Conservation (phyloP, 2,113 vertebrate species). For the Psophia crepitans region DNA sequence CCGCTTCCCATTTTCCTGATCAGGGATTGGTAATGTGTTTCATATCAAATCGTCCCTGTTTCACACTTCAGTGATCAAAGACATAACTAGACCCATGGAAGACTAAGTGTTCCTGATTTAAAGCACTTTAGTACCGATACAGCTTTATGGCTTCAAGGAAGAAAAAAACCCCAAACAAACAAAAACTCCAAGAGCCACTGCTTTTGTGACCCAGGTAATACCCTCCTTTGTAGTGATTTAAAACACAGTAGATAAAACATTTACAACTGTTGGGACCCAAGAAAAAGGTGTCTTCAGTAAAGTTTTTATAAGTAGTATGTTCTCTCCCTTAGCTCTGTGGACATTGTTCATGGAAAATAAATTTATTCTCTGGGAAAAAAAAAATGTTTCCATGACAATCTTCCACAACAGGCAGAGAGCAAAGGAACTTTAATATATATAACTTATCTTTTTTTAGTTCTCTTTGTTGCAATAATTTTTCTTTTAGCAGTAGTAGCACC, state of each 20-base stretch:
- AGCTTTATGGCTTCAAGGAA: background rate
- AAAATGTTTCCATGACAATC: slow-evolving; percentile 69
- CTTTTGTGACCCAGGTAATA: background rate
- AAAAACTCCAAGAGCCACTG: background rate
- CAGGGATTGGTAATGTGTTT: background rate
- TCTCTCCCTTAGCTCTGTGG: background rate
- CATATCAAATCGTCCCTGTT: background rate
- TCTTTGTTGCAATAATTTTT: slow-evolving; percentile 10
- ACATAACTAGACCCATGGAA: background rate
- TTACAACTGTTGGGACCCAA: background rate
- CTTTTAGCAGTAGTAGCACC: background rate
- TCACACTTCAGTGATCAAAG: background rate
- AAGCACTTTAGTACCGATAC: background rate
- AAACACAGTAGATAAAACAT: slow-evolving; percentile 26
- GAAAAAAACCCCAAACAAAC: background rate
- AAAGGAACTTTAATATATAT: slow-evolving; percentile 56
- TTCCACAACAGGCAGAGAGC: slow-evolving; percentile 53
- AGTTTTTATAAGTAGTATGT: background rate
- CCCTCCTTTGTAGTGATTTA: background rate
- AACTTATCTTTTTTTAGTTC: slow-evolving; percentile 60
- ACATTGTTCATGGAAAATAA: slow-evolving; percentile 52
- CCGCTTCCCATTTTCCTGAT: background rate
- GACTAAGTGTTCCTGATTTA: background rate
- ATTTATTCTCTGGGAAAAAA: slow-evolving; percentile 27
- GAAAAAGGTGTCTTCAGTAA: background rate